A percentile compares a stretch with the other conserved stretches of the same genome.
These are phyloP conservation scores for Charanyca ferruginea DNA, from an alignment of 2,888 invertebrate species.

Conservation along the genomic window DNA sequence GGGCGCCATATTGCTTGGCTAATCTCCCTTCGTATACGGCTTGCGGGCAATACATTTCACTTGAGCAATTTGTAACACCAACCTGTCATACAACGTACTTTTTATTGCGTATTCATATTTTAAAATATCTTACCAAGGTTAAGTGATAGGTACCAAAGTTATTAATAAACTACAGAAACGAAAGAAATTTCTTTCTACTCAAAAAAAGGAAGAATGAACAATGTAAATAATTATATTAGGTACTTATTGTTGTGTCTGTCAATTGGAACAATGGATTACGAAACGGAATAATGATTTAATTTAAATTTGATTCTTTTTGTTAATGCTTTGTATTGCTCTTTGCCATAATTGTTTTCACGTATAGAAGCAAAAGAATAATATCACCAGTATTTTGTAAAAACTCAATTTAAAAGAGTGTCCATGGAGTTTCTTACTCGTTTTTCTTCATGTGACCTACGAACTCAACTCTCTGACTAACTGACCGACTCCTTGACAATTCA, in stretches of 20 bases:
- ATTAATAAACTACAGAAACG: background rate
- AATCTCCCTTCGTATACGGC: conserved; percentile 47
- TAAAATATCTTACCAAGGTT: background rate
- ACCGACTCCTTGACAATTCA: too few relatives aligned
- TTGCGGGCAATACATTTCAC: conserved; percentile 28
- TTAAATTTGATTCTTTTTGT: too few relatives aligned
- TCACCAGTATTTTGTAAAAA: too few relatives aligned
- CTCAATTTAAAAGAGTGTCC: too few relatives aligned
- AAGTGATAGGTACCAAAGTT: background rate
- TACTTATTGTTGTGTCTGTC: too few relatives aligned
- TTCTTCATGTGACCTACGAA: too few relatives aligned
- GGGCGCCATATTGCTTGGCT: conserved; percentile 50
- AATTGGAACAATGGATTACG: background rate
- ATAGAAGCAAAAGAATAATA: too few relatives aligned
- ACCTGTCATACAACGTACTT: conserved; percentile 16
- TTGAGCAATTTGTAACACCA: conserved; percentile 29
- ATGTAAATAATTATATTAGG: background rate
- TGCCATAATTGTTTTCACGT: too few relatives aligned
- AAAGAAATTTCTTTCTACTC: background rate
- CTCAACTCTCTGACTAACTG: too few relatives aligned
- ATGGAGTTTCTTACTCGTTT: too few relatives aligned
- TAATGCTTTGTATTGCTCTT: too few relatives aligned
- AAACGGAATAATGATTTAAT: background rate
- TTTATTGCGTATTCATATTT: background rate
- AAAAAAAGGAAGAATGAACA: background rate